phyloP scores from a whole-genome alignment of 2,888 invertebrate species.

The Serrognathus titanus region DNA sequence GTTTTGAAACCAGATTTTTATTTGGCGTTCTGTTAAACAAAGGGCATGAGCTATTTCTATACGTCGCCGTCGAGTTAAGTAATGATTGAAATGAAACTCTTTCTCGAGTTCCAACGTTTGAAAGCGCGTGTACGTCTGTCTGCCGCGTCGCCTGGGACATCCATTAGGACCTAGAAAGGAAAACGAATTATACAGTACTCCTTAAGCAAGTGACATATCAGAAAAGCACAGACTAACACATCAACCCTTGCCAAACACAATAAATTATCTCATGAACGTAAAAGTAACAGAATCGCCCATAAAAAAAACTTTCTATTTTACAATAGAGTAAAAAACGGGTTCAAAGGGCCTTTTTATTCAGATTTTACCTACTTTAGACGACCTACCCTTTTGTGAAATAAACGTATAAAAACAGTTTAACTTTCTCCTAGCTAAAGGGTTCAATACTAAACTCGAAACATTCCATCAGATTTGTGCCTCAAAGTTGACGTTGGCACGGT shows the following conservation, averaged over 20 bases:
- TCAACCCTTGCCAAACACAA: slow-evolving; percentile 18
- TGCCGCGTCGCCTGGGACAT: slow-evolving; percentile 87
- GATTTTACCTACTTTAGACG: neutral
- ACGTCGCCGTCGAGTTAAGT: slow-evolving; percentile 90
- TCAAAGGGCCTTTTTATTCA: neutral
- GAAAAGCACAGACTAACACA: neutral
- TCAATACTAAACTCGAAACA: slow-evolving; percentile 12
- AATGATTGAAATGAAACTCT: slow-evolving; percentile 98
- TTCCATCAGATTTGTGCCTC: slow-evolving; percentile 18
- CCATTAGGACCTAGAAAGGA: slow-evolving; percentile 86
- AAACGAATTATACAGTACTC: slow-evolving; percentile 23
- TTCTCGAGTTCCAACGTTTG: slow-evolving; percentile 97
- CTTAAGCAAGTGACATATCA: neutral
- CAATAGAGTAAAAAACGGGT: slow-evolving; percentile 11
- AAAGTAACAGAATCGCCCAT: slow-evolving; percentile 32
- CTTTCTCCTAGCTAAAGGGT: slow-evolving; percentile 35
- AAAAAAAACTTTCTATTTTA: slow-evolving; percentile 37
- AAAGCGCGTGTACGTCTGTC: slow-evolving; percentile 97
- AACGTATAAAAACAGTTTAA: slow-evolving; percentile 25
- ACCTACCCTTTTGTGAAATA: slow-evolving; percentile 4
- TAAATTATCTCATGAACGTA: slow-evolving; percentile 18
- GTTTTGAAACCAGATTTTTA: slow-evolving; percentile 97
- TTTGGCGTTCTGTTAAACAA: slow-evolving; percentile 93
- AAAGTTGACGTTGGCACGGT: slow-evolving; percentile 30
- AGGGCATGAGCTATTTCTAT: slow-evolving; percentile 97